Conservation (phyloP, 2,113 vertebrate species). For the Orycteropus afer region DNA sequence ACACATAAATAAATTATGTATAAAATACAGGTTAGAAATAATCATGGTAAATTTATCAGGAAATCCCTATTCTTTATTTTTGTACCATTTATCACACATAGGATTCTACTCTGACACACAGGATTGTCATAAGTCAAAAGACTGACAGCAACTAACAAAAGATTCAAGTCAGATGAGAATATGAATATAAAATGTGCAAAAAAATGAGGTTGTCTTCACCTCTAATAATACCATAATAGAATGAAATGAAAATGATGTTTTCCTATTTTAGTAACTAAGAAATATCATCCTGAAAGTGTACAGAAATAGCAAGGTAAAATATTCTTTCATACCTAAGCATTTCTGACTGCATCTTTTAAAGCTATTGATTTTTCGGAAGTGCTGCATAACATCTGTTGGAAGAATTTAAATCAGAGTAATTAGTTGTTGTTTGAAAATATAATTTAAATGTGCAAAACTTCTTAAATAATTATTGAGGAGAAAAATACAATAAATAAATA, state of each 20-base stretch:
- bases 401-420: neutral
- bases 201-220: neutral
- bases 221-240: neutral
- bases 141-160: neutral
- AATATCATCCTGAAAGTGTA: no score
- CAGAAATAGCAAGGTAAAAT: no score
- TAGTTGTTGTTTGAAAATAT: neutral
- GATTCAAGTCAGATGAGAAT: neutral
- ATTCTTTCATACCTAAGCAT: neutral
- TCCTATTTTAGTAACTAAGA: no score
- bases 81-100: no score
- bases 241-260: neutral
- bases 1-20: neutral
- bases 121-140: no score
- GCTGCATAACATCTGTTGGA: neutral
- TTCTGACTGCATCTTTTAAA: neutral
- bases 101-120: no score
- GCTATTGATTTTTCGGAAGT: neutral
- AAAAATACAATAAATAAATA: neutral
- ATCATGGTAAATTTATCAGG: neutral
- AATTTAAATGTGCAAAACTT: no score
- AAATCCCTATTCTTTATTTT: neutral
- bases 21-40: neutral
- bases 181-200: neutral
- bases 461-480: neutral